Percentiles rank a stretch among this genome's conserved stretches.
These are phyloP conservation scores for Campoletis raptor DNA, from an alignment of 2,888 invertebrate species.

Conservation along the genomic window DNA sequence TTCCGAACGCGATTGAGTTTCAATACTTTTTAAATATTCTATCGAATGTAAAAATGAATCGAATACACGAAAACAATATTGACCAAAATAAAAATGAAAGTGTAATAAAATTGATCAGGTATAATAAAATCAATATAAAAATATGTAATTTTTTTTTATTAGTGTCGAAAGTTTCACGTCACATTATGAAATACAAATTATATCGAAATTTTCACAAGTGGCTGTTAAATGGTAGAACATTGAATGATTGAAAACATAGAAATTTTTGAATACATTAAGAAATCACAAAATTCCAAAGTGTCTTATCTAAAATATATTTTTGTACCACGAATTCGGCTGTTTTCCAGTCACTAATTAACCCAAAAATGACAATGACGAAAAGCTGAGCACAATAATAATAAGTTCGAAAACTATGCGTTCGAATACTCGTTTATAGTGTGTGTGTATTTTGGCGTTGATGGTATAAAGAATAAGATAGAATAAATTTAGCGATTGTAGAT, in stretches of 20 bases:
- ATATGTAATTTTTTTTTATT: not conserved
- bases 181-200: not conserved
- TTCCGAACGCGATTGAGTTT: not conserved
- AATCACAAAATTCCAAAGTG: conserved; percentile 12
- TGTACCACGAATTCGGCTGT: not conserved
- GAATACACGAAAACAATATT: not conserved
- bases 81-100: not conserved
- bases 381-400: not conserved
- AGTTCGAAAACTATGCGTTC: not conserved
- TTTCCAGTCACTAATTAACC: not conserved
- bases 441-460: not conserved
- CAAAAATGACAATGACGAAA: not conserved
- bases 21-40: not conserved
- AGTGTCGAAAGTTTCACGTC: not conserved
- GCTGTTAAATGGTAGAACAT: not conserved
- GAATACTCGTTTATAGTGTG: not conserved
- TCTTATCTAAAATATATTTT: not conserved
- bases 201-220: too few relatives aligned
- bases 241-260: not conserved
- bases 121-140: not conserved
- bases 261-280: conserved; percentile 15
- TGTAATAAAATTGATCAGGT: not conserved
- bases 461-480: not conserved
- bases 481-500: not conserved
- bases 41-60: not conserved